Conservation (phyloP, 2,888 invertebrate genomes). For the Brachyptera putata region DNA sequence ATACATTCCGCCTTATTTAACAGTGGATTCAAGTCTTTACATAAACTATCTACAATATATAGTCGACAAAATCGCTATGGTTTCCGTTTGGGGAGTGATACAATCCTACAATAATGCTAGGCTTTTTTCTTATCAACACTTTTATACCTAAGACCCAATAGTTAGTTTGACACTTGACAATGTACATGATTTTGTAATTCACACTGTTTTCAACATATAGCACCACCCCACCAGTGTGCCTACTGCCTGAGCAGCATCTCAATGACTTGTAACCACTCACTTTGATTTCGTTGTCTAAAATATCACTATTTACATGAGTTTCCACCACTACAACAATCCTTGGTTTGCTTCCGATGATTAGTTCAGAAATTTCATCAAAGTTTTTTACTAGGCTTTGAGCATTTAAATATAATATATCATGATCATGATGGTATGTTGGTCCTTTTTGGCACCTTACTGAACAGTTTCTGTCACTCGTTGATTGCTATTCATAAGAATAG, state of each 20-base stretch:
- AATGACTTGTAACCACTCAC: constrained; percentile 25
- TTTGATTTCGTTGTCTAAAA: constrained; percentile 24
- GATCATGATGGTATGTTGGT: background rate
- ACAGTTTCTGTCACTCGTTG: background rate
- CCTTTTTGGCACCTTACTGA: background rate
- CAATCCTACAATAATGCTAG: background rate
- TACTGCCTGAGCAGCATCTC: constrained; percentile 29
- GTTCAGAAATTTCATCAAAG: constrained; percentile 17
- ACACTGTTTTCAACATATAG: constrained; percentile 26
- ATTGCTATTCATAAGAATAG: background rate
- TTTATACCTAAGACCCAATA: background rate
- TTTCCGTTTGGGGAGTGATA: constrained; percentile 5
- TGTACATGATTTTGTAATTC: background rate
- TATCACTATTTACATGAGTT: constrained; percentile 24
- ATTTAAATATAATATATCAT: constrained; percentile 14
- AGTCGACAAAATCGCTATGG: background rate
- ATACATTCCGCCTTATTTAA: background rate
- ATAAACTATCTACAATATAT: background rate
- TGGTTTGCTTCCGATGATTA: constrained; percentile 20
- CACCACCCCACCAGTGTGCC: constrained; percentile 28
- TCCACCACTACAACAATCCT: constrained; percentile 26
- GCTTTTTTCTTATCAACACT: background rate
- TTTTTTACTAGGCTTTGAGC: constrained; percentile 20
- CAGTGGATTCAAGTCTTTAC: background rate
- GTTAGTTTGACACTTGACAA: background rate